Evolutionary conservation across 2,888 invertebrate species (phyloP).

Genomic region (Zygogramma bicolorata): DNA sequence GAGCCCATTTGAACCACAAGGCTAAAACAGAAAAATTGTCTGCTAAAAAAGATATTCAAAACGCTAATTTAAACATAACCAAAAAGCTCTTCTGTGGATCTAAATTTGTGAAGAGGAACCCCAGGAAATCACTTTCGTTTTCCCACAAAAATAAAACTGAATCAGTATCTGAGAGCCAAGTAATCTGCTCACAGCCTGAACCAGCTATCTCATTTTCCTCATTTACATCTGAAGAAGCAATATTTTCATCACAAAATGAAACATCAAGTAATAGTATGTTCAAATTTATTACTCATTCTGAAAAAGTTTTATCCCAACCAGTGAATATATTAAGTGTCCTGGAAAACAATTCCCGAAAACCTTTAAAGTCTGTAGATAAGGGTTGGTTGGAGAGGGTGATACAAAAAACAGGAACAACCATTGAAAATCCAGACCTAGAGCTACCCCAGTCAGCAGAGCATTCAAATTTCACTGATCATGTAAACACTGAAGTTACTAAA

Average conservation of each 20-base stretch:
- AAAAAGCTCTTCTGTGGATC: constrained; percentile 73
- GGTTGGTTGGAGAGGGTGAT: constrained; percentile 73
- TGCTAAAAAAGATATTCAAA: constrained; percentile 42
- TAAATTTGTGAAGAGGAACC: constrained; percentile 81
- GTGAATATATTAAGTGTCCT: constrained; percentile 57
- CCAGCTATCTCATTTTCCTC: constrained; percentile 29
- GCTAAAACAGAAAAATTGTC: constrained; percentile 21
- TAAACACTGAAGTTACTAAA: constrained; percentile 41
- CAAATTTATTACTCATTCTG: constrained; percentile 35
- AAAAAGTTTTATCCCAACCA: constrained; percentile 49
- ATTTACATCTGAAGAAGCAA: constrained; percentile 49
- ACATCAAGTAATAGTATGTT: constrained; percentile 33
- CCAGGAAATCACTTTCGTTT: constrained; percentile 75
- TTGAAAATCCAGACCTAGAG: constrained; percentile 39
- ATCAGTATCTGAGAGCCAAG: constrained; percentile 40
- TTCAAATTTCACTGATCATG: constrained; percentile 12
- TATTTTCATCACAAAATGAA: constrained; percentile 35
- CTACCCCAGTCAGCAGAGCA: background rate
- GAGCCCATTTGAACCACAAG: constrained; percentile 66
- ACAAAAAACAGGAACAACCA: constrained; percentile 46
- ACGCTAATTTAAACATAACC: constrained; percentile 56
- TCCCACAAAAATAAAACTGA: constrained; percentile 56
- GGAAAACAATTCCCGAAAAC: constrained; percentile 52
- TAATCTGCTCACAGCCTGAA: constrained; percentile 47
- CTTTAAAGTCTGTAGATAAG: constrained; percentile 66